Base-by-base conservation (phyloP, 2,113 vertebrate genomes). In the Mustelus asterias region DNA sequence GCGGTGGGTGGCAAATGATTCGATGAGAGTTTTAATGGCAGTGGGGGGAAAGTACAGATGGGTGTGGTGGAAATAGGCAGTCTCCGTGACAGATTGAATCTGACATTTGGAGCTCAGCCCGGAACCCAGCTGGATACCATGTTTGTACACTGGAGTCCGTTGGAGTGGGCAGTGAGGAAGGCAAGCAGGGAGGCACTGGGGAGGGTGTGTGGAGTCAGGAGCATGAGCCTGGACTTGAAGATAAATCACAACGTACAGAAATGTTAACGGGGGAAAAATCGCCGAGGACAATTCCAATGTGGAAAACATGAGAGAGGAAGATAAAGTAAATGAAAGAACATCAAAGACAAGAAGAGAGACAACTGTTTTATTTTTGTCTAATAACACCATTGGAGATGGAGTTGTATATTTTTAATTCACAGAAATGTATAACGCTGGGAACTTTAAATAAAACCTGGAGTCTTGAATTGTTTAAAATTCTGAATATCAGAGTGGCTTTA, bases 381-480 rank as follows among this genome's bases (percentile, higher is more conserved):
- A 48, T 18, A 72, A 76, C 69, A 72, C 44, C 41, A 29, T 48
- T 2, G 37, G 44, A 95, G 67, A 54, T 95, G 37, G 48, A n/a
- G 11, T 33, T 48, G 22, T 70, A 44, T 95, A 44, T 70, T 95
- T 95, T 72, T 95, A 95, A 95, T 95, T 44, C 11, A 48, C 41
- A 54, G 93, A 29, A 72, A 95, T 72, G 24, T 95, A 93, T 95
- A 54, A 95, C 69, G 54, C 44, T 69, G 29, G 94, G 0, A 33
- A 37, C n/a, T 95, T 95, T 95, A 76, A 67, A 95, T 95, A 48
- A 95, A 95, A 48, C 72, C 41, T 72, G 26, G 69, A 29, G 44
- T 48, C 41, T 54, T 3, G 9, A 33, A 18, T 72, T 72, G 54
- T 37, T 93, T 67, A 7, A 48, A 94, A 29, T 44, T 44, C 3